Evolutionary conservation across 1,140 invertebrate species (phyloP), one percentile per base, ranked within the genome.

Genomic region (Drosophila triauraria): DNA sequence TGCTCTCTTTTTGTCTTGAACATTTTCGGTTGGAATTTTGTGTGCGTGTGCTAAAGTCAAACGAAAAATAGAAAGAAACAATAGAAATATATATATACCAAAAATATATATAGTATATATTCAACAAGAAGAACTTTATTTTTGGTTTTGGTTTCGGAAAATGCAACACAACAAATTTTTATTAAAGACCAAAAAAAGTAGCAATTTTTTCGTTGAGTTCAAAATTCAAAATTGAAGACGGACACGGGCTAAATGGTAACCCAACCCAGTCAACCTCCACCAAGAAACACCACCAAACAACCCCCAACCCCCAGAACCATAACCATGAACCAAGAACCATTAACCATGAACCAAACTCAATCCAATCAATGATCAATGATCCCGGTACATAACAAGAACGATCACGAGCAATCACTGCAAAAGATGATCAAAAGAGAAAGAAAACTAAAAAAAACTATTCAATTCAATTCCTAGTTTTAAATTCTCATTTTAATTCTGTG

Each of bases 41-140:
- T 92, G 91, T 92, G 91, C 91, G 91, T 92, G 91, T 92, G 91
- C 91, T 92, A 91, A 92, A 76, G 84, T 87, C 84, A 78, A 84
- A 58, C 54, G 44, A 63, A 44, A 57, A 32, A 72, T 51, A 75
- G n/a, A 65, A 32, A 47, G n/a, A 13, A 54, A 47, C 51, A 60
- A 48, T 25, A 68, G 44, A 48, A 72, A 77, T 54, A 59, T 30
- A 59, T 65, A 56, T 17, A 57, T 44, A 47, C 20, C 20, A 30
- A 30, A 7, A 25, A 23, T 17, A 30, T 30, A 30, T 30, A 30
- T 0, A 30, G 27, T 60, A 64, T 68, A 65, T 65, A 62, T 58
- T 76, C 43, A 68, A 59, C 38, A 62, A 77, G 56, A 65, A 65
- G 76, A 80, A 78, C 69, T 75, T 63, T 71, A 75, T 78, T 91